These are phyloP conservation scores for Brachionus rubens DNA, from an alignment of 1,140 invertebrate species.

Conservation along the genomic window DNA sequence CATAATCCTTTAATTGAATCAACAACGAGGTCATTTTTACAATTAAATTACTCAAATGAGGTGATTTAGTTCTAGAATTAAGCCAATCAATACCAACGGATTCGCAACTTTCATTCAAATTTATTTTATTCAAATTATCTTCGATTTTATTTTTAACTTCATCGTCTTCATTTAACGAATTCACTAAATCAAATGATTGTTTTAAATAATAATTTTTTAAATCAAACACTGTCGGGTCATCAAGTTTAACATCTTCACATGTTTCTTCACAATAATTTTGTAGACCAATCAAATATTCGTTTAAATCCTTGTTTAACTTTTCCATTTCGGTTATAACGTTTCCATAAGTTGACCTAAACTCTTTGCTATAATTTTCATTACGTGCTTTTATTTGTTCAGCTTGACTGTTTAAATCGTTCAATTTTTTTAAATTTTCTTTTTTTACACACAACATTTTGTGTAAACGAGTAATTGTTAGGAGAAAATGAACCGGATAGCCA, in stretches of 20 bases:
- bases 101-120: neutral
- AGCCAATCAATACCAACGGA: neutral
- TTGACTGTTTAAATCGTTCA: slow-evolving; percentile 83
- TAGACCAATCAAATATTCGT: slow-evolving; percentile 72
- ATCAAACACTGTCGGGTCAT: slow-evolving; percentile 4
- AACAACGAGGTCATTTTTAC: slow-evolving; percentile 1
- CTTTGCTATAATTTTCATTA: slow-evolving; percentile 70
- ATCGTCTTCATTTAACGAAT: neutral
- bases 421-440: slow-evolving; percentile 72
- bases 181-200: neutral
- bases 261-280: slow-evolving; percentile 54
- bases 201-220: neutral
- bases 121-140: slow-evolving; percentile 28
- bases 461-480: slow-evolving; percentile 65
- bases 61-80: neutral
- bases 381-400: slow-evolving; percentile 79
- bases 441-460: slow-evolving; percentile 81
- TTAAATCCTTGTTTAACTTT: slow-evolving; percentile 80
- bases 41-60: slow-evolving; percentile 3
- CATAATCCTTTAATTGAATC: neutral
- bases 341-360: slow-evolving; percentile 84
- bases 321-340: slow-evolving; percentile 83
- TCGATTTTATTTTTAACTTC: neutral
- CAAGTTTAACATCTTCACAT: slow-evolving; percentile 67
- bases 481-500: slow-evolving; percentile 76